Evolutionary conservation across 2,797 vertebrate genomes (phyloP).

Genomic region (Pseudomugil gertrudae): DNA sequence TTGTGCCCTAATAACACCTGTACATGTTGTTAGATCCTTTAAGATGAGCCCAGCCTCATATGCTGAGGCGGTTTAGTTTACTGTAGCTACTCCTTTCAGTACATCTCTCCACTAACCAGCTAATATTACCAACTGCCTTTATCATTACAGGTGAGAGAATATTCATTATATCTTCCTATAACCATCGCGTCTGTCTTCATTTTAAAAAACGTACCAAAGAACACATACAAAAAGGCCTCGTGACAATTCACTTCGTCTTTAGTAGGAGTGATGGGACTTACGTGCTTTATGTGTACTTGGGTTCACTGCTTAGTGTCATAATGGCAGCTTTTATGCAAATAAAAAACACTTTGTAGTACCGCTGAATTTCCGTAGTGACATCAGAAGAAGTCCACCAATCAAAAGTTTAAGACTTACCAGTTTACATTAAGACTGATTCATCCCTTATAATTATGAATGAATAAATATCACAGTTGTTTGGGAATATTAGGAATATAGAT

Average conservation of each 20-base stretch:
- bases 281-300: slow-evolving; percentile 18
- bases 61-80: background rate
- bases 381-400: slow-evolving; percentile 3
- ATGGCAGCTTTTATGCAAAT: background rate
- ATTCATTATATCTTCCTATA: slow-evolving; percentile 11
- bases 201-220: background rate
- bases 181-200: slow-evolving; percentile 1
- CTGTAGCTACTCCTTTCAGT: slow-evolving; percentile 25
- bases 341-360: slow-evolving; percentile 45
- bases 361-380: slow-evolving; percentile 3
- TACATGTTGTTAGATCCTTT: slow-evolving; percentile 8
- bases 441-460: slow-evolving; percentile 53
- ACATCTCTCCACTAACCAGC: slow-evolving; percentile 56
- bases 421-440: slow-evolving; percentile 45
- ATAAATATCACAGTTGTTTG: slow-evolving; percentile 49
- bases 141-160: slow-evolving; percentile 17
- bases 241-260: slow-evolving; percentile 35
- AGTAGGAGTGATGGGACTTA: slow-evolving; percentile 22
- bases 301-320: slow-evolving; percentile 34
- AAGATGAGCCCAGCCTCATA: slow-evolving; percentile 19
- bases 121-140: slow-evolving; percentile 14
- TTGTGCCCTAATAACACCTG: slow-evolving; percentile 24
- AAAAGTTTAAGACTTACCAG: slow-evolving; percentile 50
- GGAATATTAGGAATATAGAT: slow-evolving; percentile 28
- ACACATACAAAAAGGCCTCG: slow-evolving; percentile 43